A percentile compares a stretch with the other conserved stretches of the same genome.
Conservation (phyloP, 2,113 vertebrate genomes). For the Amia ocellicauda region DNA sequence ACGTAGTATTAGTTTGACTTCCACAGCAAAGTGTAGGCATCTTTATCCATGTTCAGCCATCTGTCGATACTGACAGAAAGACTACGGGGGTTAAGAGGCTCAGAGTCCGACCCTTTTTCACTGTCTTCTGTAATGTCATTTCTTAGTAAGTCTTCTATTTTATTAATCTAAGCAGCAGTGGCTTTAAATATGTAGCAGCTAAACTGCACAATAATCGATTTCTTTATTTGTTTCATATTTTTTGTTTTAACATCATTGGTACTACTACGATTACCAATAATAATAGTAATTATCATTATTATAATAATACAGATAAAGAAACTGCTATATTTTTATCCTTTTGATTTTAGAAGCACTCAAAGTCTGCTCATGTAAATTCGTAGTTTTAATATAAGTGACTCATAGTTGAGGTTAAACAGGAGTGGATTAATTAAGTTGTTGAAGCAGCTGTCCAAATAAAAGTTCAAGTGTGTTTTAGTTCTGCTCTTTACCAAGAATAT, state of each 20-base stretch:
- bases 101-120: conserved; percentile 12
- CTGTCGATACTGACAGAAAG: conserved; percentile 41
- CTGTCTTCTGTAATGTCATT: not conserved
- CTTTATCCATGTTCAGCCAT: conserved; percentile 42
- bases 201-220: conserved; percentile 6
- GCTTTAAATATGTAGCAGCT: conserved; percentile 6
- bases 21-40: not conserved
- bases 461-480: too few relatives aligned
- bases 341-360: too few relatives aligned
- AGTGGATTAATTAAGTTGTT: too few relatives aligned
- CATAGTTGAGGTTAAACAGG: too few relatives aligned
- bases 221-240: not conserved
- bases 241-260: not conserved
- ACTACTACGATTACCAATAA: too few relatives aligned
- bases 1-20: not conserved
- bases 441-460: too few relatives aligned
- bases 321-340: too few relatives aligned
- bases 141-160: conserved; percentile 1
- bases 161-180: conserved; percentile 4
- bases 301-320: too few relatives aligned
- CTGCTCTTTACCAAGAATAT: too few relatives aligned
- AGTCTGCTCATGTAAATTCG: too few relatives aligned
- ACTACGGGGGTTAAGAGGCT: conserved; percentile 44
- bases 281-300: too few relatives aligned
- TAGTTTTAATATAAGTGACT: too few relatives aligned